Base-by-base conservation (phyloP, 2,888 invertebrate genomes). In the Eueremaeus valkanovi region DNA sequence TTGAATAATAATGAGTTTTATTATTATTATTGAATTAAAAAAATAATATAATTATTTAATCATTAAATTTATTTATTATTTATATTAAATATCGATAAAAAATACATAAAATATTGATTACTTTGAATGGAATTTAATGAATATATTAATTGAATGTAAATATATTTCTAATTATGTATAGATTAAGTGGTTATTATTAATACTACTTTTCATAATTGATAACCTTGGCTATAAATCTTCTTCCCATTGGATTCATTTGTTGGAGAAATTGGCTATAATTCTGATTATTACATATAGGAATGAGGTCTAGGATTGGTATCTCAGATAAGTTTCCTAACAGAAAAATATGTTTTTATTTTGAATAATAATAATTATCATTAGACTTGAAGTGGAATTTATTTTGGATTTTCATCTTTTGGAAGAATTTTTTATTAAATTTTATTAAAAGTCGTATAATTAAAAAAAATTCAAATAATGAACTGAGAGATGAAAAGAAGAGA, bases 1-100 rank as follows among this genome's bases (percentile, higher is more conserved):
- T 68, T 68, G 21, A 68, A 36, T 68, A 42, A 68, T 68, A 11
- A 55, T 31, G 33, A 61, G 29, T 61, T 31, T 61, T 61, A 61
- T 63, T 36, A 55, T 55, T 63, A 13, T 31, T 63, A 63, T 63
- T 55, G 21, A 21, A 27, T 27, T 55, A 21, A 55, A 55, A 11
- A 36, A 16, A 45, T 45, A 45, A 45, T 42, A 42, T 42, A 9
- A 42, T 42, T 42, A 42, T 42, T n/a, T n/a, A n/a, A n/a, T n/a
- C n/a, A n/a, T n/a, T n/a, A n/a, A n/a, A n/a, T n/a, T n/a, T n/a
- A n/a, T n/a, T n/a, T n/a, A n/a, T n/a, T n/a, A n/a, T n/a, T n/a
- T n/a, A n/a, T n/a, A n/a, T n/a, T n/a, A n/a, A n/a, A n/a, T n/a
- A n/a, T n/a, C n/a, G n/a, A n/a, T n/a, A n/a, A n/a, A n/a, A n/a